phyloP scores from a whole-genome alignment of 2,888 invertebrate species.

The Ormyrus nitidulus region DNA sequence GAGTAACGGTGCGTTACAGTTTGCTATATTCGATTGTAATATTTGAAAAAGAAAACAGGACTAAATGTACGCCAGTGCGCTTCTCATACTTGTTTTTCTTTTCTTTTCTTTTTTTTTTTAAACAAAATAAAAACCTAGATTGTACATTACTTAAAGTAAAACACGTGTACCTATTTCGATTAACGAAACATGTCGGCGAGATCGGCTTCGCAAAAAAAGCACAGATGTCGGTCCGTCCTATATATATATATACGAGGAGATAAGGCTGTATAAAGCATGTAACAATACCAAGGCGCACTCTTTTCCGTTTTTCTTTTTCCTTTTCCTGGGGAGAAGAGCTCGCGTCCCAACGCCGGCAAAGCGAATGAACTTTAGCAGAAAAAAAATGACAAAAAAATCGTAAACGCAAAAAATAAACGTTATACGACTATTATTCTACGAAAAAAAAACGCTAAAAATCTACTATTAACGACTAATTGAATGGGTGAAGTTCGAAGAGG shows the following conservation, averaged over 20 bases:
- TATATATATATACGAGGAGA: conserved; percentile 49
- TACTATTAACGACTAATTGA: conserved; percentile 64
- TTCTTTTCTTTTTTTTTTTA: conserved; percentile 3
- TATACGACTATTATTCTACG: conserved; percentile 61
- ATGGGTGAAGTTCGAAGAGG: conserved; percentile 39
- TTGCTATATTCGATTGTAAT: conserved; percentile 32
- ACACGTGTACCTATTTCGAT: conserved; percentile 67
- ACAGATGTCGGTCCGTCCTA: conserved; percentile 48
- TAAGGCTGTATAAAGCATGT: conserved; percentile 64
- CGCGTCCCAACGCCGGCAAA: conserved; percentile 7
- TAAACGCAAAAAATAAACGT: conserved; percentile 56
- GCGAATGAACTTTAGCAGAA: conserved; percentile 33
- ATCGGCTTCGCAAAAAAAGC: conserved; percentile 44
- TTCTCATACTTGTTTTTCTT: conserved; percentile 28
- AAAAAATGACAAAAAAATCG: conserved; percentile 54
- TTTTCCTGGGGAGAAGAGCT: conserved; percentile 13
- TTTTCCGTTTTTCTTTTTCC: conserved; percentile 57
- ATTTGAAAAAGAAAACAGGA: conserved; percentile 33
- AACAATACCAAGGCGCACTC: conserved; percentile 62
- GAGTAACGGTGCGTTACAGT: conserved; percentile 26
- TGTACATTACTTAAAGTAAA: conserved; percentile 63
- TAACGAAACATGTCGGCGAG: conserved; percentile 51
- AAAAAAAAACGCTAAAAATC: conserved; percentile 35
- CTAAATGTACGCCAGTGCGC: conserved; percentile 42
- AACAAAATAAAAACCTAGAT: conserved; percentile 56